Evolutionary conservation across 2,888 invertebrate species (phyloP).

Genomic region (Lochmaea crataegi): DNA sequence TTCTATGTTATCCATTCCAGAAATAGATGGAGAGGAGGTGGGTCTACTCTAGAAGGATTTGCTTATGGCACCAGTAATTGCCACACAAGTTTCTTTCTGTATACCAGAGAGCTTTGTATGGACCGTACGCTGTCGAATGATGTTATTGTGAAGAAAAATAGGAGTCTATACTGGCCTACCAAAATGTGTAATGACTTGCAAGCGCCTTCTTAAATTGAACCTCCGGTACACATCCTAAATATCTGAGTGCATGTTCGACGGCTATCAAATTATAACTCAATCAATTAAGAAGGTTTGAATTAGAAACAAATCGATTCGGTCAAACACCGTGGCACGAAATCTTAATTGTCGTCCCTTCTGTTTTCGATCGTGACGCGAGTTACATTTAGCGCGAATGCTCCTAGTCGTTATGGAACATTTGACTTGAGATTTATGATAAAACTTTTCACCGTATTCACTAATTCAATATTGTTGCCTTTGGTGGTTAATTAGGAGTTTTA

Average conservation of each 20-base stretch:
- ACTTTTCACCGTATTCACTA: conserved; percentile 10
- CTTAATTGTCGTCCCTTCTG: conserved; percentile 26
- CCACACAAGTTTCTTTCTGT: no score
- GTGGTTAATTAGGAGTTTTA: conserved; percentile 2
- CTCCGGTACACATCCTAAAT: no score
- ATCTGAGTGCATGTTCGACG: conserved; percentile 2
- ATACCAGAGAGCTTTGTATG: no score
- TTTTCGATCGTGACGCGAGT: conserved; percentile 6
- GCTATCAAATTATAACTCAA: conserved; percentile 1
- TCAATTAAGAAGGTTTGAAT: conserved; percentile 9
- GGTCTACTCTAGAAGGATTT: no score
- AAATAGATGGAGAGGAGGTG: no score
- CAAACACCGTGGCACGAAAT: conserved; percentile 4
- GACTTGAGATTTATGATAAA: conserved; percentile 26
- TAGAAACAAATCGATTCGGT: conserved; percentile 19
- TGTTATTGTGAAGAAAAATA: no score
- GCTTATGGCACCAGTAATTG: no score
- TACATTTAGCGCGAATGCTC: neutral
- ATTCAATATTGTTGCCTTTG: conserved; percentile 18
- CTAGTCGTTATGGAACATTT: conserved; percentile 19
- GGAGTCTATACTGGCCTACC: no score
- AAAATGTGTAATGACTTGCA: no score
- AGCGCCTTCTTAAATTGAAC: no score
- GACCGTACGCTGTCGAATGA: no score
- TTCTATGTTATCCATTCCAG: no score